These are phyloP conservation scores for Picus viridis DNA, from an alignment of 2,797 vertebrate genomes.

Conservation along the genomic window DNA sequence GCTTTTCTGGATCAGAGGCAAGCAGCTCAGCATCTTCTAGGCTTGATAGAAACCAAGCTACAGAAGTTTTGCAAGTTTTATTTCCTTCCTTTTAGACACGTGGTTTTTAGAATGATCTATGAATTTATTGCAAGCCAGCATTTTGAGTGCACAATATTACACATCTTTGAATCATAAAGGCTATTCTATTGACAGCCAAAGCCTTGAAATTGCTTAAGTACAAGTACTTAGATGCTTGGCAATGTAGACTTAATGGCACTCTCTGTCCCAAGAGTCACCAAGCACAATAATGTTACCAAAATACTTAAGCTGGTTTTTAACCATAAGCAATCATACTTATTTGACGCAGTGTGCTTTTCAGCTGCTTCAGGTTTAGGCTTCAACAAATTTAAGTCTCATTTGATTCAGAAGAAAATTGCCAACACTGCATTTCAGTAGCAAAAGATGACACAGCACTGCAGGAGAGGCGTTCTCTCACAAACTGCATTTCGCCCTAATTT, in stretches of 20 bases:
- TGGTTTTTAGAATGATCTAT: background rate
- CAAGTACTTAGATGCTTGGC: background rate
- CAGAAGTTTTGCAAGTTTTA: background rate
- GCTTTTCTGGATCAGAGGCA: background rate
- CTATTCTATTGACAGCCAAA: background rate
- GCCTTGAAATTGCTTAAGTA: background rate
- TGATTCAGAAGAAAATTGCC: background rate
- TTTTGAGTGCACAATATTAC: background rate
- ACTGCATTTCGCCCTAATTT: background rate
- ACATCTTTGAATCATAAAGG: background rate
- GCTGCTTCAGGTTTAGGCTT: background rate
- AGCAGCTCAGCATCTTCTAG: background rate
- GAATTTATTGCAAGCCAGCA: background rate
- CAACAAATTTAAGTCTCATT: background rate
- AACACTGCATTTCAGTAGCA: background rate
- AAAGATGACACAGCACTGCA: background rate
- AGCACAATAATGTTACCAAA: background rate
- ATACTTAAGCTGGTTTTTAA: background rate
- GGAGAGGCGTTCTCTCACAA: accelerated
- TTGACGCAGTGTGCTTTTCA: background rate
- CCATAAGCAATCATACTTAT: background rate
- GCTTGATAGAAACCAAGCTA: background rate
- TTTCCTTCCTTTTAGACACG: background rate
- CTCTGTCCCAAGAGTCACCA: background rate
- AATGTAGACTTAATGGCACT: background rate